Conservation (phyloP, 2,113 vertebrate species). For the Ochotona princeps region DNA sequence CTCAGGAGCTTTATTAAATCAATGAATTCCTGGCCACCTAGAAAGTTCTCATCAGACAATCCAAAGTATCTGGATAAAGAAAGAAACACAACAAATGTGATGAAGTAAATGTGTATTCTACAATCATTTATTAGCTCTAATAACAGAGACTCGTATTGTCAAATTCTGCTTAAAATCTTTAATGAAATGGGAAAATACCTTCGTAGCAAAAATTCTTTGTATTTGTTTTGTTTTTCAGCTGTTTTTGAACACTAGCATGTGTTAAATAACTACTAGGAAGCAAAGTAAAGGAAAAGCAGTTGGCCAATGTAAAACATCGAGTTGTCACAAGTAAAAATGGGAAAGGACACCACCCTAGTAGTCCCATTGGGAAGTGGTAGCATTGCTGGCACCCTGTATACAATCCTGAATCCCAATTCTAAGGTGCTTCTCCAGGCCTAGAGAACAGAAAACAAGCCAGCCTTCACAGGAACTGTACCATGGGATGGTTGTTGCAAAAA, state of each 20-base stretch:
- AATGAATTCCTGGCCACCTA: background rate
- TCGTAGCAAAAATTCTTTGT: conserved; percentile 71
- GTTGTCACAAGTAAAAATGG: background rate
- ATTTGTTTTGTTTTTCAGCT: conserved; percentile 80
- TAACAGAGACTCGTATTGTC: background rate
- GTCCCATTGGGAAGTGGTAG: background rate
- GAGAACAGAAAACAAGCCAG: background rate
- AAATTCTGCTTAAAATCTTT: background rate
- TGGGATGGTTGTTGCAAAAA: background rate
- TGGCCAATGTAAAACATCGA: background rate
- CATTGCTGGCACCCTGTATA: too few species aligned
- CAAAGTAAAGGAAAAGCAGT: conserved; percentile 6
- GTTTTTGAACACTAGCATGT: conserved; percentile 72
- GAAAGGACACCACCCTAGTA: background rate
- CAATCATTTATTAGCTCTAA: background rate
- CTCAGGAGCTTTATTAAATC: background rate
- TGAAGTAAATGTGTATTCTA: background rate
- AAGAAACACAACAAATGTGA: background rate
- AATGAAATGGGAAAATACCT: conserved; percentile 81
- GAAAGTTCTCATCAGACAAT: conserved; percentile 7
- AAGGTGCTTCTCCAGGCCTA: too few species aligned
- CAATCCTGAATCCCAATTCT: background rate
- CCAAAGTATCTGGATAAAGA: background rate
- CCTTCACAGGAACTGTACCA: background rate
- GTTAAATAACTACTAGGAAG: conserved; percentile 50